These are phyloP conservation scores for Drosophila murphyi DNA, from an alignment of 1,140 invertebrate species.

Conservation along the genomic window DNA sequence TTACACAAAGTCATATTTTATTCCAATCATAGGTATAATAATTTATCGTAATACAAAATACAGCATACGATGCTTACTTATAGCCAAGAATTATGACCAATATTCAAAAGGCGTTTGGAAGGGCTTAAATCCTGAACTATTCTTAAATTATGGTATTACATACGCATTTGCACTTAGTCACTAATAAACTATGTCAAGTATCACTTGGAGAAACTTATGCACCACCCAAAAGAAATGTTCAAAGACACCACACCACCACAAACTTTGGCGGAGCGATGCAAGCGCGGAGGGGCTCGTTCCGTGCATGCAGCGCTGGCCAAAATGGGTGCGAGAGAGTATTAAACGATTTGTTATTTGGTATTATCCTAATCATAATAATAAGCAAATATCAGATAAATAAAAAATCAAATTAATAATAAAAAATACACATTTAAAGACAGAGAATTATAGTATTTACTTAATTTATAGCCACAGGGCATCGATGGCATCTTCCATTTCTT, in stretches of 20 bases:
- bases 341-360: conserved; percentile 9
- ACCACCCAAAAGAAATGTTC: conserved; percentile 5
- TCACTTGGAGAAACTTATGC: conserved; percentile 62
- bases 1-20: conserved; percentile 41
- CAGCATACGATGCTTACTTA: conserved; percentile 8
- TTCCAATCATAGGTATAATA: conserved; percentile 21
- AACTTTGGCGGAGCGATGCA: conserved; percentile 27
- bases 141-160: conserved; percentile 32
- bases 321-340: conserved; percentile 4
- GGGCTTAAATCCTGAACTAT: conserved; percentile 8
- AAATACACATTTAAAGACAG: background rate
- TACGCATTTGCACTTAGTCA: conserved; percentile 56
- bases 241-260: background rate
- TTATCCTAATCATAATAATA: conserved; percentile 16
- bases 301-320: conserved; percentile 37
- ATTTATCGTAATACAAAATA: conserved; percentile 21
- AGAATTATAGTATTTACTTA: background rate
- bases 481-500: conserved; percentile 69
- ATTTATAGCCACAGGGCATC: conserved; percentile 70
- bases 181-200: conserved; percentile 68
- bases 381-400: no score
- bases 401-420: no score
- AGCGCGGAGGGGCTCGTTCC: conserved; percentile 37
- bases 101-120: conserved; percentile 7
- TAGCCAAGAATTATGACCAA: conserved; percentile 8